A percentile compares a stretch with the other conserved stretches of the same genome.
Evolutionary conservation across 1,140 invertebrate species (phyloP).

Genomic region (Heterodera carotae): DNA sequence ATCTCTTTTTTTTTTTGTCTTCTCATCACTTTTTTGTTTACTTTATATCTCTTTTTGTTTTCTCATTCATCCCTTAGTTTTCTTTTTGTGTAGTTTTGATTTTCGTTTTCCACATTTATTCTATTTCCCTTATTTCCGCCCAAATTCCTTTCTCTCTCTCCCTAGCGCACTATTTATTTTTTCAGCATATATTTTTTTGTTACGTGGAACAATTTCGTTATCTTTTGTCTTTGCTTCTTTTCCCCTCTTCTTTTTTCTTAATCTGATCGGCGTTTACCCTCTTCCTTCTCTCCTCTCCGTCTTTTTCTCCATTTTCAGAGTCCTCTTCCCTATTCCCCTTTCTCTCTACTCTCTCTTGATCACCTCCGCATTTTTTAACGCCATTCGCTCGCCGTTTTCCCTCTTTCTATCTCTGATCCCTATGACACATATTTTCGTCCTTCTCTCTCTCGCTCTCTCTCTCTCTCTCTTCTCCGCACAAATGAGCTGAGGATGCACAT

Average conservation of each 20-base stretch:
- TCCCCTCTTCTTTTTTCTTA: background rate
- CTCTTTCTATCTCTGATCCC: background rate
- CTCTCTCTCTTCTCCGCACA: background rate
- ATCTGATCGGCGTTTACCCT: background rate
- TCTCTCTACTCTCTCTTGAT: too few relatives aligned
- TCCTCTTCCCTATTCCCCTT: too few relatives aligned
- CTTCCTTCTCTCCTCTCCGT: background rate
- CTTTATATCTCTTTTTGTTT: too few relatives aligned
- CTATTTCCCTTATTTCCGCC: background rate
- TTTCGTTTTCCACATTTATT: background rate
- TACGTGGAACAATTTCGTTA: background rate
- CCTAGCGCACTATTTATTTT: background rate
- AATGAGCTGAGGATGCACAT: too few relatives aligned
- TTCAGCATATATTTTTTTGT: conserved; percentile 20
- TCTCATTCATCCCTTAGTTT: background rate
- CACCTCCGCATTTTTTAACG: too few relatives aligned
- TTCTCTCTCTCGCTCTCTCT: background rate
- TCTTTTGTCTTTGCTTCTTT: background rate
- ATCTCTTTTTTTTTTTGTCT: too few relatives aligned
- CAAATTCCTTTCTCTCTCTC: background rate
- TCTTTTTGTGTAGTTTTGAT: background rate
- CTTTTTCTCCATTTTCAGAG: background rate
- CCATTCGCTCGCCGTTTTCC: background rate
- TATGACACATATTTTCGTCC: background rate
- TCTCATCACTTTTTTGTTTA: too few relatives aligned